Evolutionary conservation across 2,888 invertebrate genomes (phyloP), one percentile per base, ranked within the genome.

Genomic region (Phortica okadai): DNA sequence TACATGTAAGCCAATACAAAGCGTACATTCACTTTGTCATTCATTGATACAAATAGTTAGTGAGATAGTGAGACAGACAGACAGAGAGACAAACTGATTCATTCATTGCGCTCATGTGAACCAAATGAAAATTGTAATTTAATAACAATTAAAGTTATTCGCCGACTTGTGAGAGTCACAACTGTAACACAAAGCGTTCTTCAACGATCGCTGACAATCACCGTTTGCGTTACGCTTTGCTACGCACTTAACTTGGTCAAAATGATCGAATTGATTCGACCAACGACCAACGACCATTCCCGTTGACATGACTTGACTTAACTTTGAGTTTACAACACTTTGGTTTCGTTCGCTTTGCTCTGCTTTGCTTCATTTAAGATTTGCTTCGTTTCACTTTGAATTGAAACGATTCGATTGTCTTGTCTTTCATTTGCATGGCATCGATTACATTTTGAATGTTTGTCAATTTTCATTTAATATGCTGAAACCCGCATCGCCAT

Each of bases 211-310:
- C 83, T 82, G 88, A 82, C 88, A 86, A 86, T 88, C 86, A 21
- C 21, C 21, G 21, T 86, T 88, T 82, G 84, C 83, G 90, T 87
- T 89, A 89, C 90, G 89, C 89, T 87, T 89, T 89, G 87, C 84
- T 90, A 89, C 84, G 84, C 88, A 84, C 88, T 88, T 89, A 89
- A 89, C 84, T 89, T 90, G 89, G 89, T 90, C 89, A 89, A 90
- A 89, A 89, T 84, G 69, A 66, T 33, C 56, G 16, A 41, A 7
- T 54, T 64, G 80, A 74, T 81, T 78, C 76, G 75, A 75, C 54
- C 3, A 54, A 6, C 54, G 2, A 54, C 10, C 54, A 14, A 54
- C 76, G 75, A 75, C 66, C 8, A 21, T 8, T 2, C 50, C 14
- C 59, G 10, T 7, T n/a, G n/a, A 21, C 77, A 79, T 78, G 70